Evolutionary conservation across 2,888 invertebrate species (phyloP), one percentile per base, ranked within the genome.

Genomic region (Spilosoma lubricipeda): DNA sequence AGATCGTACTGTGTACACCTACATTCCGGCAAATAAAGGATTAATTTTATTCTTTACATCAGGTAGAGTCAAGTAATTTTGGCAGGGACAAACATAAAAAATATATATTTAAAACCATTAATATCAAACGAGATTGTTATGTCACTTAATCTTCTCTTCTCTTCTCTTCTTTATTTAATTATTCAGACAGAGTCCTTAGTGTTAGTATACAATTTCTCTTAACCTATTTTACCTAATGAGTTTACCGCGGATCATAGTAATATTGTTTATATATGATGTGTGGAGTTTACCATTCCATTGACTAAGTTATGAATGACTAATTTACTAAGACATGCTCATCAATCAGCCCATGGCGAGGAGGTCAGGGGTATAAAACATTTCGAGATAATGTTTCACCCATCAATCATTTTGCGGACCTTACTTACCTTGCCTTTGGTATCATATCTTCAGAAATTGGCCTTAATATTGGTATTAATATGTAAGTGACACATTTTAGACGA

Each of bases 321-420:
- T 59, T 76, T 45, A 67, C 67, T 27, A 70, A 70, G 72, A 52
- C 67, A 70, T 56, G 72, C 48, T 56, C 74, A 72, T 77, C 67
- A 70, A 77, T 74, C 74, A 72, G 64, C 11, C 64, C 64, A 20
- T 42, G 18, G 45, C 42, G 42, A 68, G 48, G 67, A 67, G 70
- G 52, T 71, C 77, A 45, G 70, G 65, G 63, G 48, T 67, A 67
- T 64, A 70, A 48, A 48, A 65, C 56, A 72, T 71, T 70, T 70
- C 65, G 27, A 63, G 72, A 74, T 70, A 77, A 67, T 77, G 30
- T 52, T 33, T 42, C 39, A 7, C 13, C 64, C 72, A 77, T 77
- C 67, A 72, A 77, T 77, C 74, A 77, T 71, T 59, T 39, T 66
- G 20, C 33, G 70, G 64, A 64, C 45, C 63, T 71, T 27, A 65